Percentiles rank a stretch among this genome's conserved stretches.
These are phyloP conservation scores for Halocaridina rubra DNA, from an alignment of 2,888 invertebrate genomes.

Conservation along the genomic window DNA sequence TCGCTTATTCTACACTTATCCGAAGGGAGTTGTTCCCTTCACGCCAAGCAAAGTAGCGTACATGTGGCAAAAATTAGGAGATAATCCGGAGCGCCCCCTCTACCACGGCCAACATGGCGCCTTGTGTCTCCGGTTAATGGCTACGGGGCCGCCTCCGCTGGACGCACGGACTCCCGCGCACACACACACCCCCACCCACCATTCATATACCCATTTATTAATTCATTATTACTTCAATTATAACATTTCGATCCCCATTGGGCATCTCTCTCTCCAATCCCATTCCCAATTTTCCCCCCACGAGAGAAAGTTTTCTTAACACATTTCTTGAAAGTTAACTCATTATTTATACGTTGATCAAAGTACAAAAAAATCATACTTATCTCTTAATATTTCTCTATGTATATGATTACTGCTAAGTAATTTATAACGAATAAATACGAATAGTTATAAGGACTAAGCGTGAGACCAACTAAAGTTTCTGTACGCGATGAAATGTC, in stretches of 20 bases:
- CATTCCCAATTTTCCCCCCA: too few species aligned
- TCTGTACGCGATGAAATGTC: not conserved
- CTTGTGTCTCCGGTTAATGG: conserved; percentile 64
- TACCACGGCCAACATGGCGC: conserved; percentile 64
- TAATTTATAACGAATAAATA: not conserved
- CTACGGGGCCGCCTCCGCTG: conserved; percentile 64
- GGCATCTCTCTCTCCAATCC: too few species aligned
- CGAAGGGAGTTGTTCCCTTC: conserved; percentile 33
- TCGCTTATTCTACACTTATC: conserved; percentile 32
- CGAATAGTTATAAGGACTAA: not conserved
- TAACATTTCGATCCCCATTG: too few species aligned
- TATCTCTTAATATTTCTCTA: too few species aligned
- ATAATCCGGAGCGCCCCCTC: conserved; percentile 64
- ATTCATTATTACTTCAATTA: too few species aligned
- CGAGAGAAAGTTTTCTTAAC: too few species aligned
- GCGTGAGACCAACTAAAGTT: not conserved
- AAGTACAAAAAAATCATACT: too few species aligned
- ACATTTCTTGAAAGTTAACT: too few species aligned
- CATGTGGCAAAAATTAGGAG: conserved; percentile 64
- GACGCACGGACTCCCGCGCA: conserved; percentile 63
- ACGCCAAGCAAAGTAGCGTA: conserved; percentile 54
- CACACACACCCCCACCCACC: conserved; percentile 60
- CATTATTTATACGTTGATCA: too few species aligned
- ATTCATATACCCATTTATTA: conserved; percentile 23
- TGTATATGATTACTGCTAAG: too few species aligned